Evolutionary conservation across 92 coral and sea anemone genomes (phyloP).

Genomic region (Epizoanthus fatuus): DNA sequence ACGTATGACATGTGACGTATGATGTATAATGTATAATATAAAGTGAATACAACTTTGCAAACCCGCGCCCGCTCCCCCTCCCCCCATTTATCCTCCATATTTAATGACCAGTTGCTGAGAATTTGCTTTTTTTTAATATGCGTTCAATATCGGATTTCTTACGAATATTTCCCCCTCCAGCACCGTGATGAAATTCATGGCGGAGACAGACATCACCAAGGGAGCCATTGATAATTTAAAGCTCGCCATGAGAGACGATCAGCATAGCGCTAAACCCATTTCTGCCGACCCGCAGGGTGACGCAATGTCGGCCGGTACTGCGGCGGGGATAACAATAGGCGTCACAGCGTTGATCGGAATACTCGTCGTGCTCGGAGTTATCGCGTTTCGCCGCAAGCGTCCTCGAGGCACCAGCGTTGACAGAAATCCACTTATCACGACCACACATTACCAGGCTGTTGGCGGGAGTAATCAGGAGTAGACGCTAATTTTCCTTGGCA

Average conservation of each 20-base stretch:
- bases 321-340: slow-evolving; percentile 80
- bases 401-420: not conserved
- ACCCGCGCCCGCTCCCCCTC: too few species aligned
- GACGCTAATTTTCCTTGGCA: too few species aligned
- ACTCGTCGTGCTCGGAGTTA: slow-evolving; percentile 61
- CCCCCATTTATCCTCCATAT: too few species aligned
- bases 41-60: too few species aligned
- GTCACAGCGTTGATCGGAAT: slow-evolving; percentile 72
- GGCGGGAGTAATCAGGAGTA: slow-evolving; percentile 2
- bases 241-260: too few species aligned
- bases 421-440: not conserved
- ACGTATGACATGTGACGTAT: too few species aligned
- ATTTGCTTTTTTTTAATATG: too few species aligned
- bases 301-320: slow-evolving; percentile 70
- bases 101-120: too few species aligned
- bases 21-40: too few species aligned
- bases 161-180: not conserved
- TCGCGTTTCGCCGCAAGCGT: slow-evolving; percentile 64
- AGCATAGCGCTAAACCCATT: too few species aligned
- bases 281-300: slow-evolving; percentile 27
- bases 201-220: slow-evolving; percentile 36
- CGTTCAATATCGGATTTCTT: not conserved
- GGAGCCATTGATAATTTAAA: too few species aligned
- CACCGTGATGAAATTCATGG: slow-evolving; percentile 20
- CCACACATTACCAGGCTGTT: slow-evolving; percentile 34